These are phyloP conservation scores for Drosophila pseudoananassae DNA, from an alignment of 1,140 invertebrate genomes.

Conservation along the genomic window DNA sequence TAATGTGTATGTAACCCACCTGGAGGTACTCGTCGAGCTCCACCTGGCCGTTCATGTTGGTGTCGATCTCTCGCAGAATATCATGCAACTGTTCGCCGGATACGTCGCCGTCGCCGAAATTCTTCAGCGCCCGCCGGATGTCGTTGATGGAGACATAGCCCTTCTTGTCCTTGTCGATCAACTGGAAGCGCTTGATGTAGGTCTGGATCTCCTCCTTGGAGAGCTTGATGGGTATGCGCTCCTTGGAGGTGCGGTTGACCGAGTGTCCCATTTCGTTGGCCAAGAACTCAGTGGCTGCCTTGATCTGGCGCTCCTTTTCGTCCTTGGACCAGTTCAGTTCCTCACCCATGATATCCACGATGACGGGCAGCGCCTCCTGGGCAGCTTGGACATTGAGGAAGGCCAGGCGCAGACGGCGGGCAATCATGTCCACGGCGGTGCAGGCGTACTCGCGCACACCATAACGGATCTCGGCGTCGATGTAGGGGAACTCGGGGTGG, in stretches of 20 bases:
- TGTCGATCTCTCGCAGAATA: constrained; percentile 98
- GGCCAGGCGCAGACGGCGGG: constrained; percentile 94
- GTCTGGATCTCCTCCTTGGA: constrained; percentile 97
- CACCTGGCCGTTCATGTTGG: constrained; percentile 99
- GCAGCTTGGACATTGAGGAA: constrained; percentile 99
- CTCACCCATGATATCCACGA: constrained; percentile 98
- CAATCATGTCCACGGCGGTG: constrained; percentile 98
- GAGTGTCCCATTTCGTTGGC: constrained; percentile 98
- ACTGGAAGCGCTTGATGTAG: constrained; percentile 97
- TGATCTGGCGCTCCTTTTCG: constrained; percentile 91
- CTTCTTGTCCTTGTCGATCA: constrained; percentile 97
- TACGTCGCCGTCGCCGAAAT: constrained; percentile 93
- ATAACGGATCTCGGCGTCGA: constrained; percentile 98
- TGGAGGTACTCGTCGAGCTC: constrained; percentile 99
- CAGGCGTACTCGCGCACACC: constrained; percentile 98
- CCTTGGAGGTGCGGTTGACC: constrained; percentile 94
- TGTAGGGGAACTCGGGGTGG: constrained; percentile 99
- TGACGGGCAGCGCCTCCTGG: constrained; percentile 95
- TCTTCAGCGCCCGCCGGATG: constrained; percentile 96
- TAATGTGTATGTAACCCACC: constrained; percentile 86
- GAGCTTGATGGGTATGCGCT: constrained; percentile 96
- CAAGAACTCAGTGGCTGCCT: constrained; percentile 93
- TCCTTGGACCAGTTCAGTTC: constrained; percentile 96
- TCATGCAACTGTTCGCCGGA: constrained; percentile 98
- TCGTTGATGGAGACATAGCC: constrained; percentile 99